phyloP scores from a whole-genome alignment of 2,888 invertebrate species.

The Agrochola litura region DNA sequence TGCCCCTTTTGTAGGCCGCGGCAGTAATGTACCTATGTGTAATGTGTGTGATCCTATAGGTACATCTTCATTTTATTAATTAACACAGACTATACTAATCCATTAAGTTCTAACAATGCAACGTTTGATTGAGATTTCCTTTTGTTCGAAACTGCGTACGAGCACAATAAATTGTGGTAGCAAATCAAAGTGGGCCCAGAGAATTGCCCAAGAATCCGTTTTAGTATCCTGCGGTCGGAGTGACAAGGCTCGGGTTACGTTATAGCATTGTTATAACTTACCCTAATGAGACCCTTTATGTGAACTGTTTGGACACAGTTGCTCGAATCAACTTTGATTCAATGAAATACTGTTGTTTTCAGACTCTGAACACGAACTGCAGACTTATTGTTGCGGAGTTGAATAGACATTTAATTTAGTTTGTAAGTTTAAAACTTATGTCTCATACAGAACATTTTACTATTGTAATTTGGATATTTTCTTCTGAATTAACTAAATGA shows the following conservation, averaged over 20 bases:
- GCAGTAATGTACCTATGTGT: no score
- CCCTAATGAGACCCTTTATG: constrained; percentile 69
- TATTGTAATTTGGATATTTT: not conserved
- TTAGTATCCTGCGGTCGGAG: constrained; percentile 72
- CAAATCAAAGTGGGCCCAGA: constrained; percentile 73
- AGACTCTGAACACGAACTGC: constrained; percentile 4
- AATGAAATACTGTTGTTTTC: constrained; percentile 49
- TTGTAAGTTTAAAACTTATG: no score
- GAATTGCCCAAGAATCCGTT: constrained; percentile 73
- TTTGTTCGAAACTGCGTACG: constrained; percentile 60
- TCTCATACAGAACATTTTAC: not conserved
- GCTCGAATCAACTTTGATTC: constrained; percentile 60
- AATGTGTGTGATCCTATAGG: not conserved
- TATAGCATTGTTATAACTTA: constrained; percentile 73
- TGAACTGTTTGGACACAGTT: constrained; percentile 59
- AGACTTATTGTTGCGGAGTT: constrained; percentile 21
- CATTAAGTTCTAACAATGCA: constrained; percentile 56
- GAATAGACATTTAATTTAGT: not conserved
- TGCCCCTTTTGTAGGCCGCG: no score
- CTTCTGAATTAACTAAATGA: not conserved
- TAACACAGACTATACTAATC: constrained; percentile 48
- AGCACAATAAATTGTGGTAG: constrained; percentile 68
- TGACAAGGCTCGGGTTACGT: constrained; percentile 71
- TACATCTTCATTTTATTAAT: constrained; percentile 42
- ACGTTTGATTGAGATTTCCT: constrained; percentile 55